Base-by-base conservation (phyloP, 64 coral and sea anemone species). In the Hydrozoanthus tunicans region DNA sequence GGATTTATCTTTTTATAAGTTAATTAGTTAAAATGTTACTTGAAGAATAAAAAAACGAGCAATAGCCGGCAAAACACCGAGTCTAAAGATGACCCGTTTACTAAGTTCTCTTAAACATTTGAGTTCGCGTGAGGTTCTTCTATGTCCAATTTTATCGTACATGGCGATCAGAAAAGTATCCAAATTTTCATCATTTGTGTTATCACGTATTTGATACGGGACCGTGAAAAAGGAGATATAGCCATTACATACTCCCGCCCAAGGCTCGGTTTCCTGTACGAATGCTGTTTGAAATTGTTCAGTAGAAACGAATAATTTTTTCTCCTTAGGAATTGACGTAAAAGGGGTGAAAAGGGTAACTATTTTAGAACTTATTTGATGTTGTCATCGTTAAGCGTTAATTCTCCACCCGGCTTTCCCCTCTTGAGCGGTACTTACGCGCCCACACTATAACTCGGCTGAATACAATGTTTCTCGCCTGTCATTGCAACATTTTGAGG, bases 191-290 rank as follows among this genome's bases (percentile, higher is more conserved):
- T 88, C 25, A 61, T 88, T 73, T 73, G 9, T 59, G 55, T 88
- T 75, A 13, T 57, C 84, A 88, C 84, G 24, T 88, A 75, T 88
- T 88, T 88, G 23, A 73, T 60, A 59, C 53, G 54, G 73, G 53
- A 86, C 52, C 20, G 32, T 86, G 83, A 54, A 88, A 64, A 72
- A 75, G 25, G 56, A 57, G 25, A 88, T 59, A 60, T 56, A 75
- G 59, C 68, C 65, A 72, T 67, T 58, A 58, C 54, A 86, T 5
- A 58, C 15, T 74, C 6, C 55, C n/a, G 8, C 24, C 9, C 70
- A 59, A 23, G 13, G 53, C 84, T 75, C 32, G 32, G 52, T 75
- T 88, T 88, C 84, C 54, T 61, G 53, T 24, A 72, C 32, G 32
- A 43, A 43, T 43, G 32, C 32, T 43, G 32, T 43, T 43, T 43